A percentile compares a stretch with the other conserved stretches of the same genome.
Conservation (phyloP, 2,797 vertebrate species). For the Channallabes apus region DNA sequence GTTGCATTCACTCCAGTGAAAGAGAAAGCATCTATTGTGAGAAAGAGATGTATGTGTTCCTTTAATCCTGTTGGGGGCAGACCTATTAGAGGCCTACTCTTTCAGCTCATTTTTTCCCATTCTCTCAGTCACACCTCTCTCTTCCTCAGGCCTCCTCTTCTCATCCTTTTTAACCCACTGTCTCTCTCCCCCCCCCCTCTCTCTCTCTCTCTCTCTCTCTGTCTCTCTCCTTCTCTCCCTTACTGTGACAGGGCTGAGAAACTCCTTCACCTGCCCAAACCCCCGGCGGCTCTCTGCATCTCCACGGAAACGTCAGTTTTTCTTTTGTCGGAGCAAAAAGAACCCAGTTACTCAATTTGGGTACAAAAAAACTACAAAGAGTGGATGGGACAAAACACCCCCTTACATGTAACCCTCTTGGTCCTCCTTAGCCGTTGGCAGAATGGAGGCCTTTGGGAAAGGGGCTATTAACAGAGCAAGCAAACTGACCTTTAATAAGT, state of each 20-base stretch:
- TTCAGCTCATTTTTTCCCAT: slow-evolving; percentile 43
- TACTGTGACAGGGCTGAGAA: slow-evolving; percentile 66
- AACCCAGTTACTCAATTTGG: slow-evolving; percentile 53
- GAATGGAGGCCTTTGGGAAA: slow-evolving; percentile 17
- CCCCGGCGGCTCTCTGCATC: slow-evolving; percentile 55
- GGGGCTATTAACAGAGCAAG: slow-evolving; percentile 10
- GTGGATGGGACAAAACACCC: slow-evolving; percentile 40
- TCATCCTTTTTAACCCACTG: slow-evolving; percentile 14
- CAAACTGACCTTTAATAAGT: background rate
- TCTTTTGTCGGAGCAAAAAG: slow-evolving; percentile 51
- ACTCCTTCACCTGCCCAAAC: slow-evolving; percentile 62
- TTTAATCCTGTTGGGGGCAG: slow-evolving; percentile 60
- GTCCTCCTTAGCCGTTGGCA: slow-evolving; percentile 6
- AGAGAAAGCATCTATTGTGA: slow-evolving; percentile 62
- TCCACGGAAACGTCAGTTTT: slow-evolving; percentile 61
- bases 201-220: slow-evolving; percentile 49
- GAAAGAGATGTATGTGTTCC: slow-evolving; percentile 60
- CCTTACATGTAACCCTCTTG: slow-evolving; percentile 27
- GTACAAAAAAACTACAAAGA: slow-evolving; percentile 37
- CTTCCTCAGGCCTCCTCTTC: background rate
- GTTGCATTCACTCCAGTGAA: slow-evolving; percentile 60
- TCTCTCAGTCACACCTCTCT: slow-evolving; percentile 48
- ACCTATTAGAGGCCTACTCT: slow-evolving; percentile 38
- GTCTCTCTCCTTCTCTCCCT: slow-evolving; percentile 24
- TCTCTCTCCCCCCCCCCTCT: slow-evolving; percentile 47